Conservation (phyloP, 2,888 invertebrate species). For the Bombylius major region DNA sequence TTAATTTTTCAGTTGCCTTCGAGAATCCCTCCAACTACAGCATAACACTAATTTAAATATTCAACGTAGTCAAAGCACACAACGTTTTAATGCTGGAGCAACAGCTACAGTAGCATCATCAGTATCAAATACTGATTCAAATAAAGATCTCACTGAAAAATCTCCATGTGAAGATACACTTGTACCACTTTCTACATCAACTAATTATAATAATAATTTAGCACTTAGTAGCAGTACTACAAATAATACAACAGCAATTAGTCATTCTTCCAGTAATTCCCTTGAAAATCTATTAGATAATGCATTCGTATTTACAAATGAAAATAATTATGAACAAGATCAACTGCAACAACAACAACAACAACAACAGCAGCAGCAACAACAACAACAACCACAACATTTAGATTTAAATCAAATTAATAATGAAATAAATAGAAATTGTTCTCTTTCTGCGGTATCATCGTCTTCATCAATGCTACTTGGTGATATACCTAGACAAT, state of each 20-base stretch:
- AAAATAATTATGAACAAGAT: slow-evolving; percentile 13
- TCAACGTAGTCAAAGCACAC: slow-evolving; percentile 37
- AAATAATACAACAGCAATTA: not conserved
- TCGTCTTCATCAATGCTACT: not conserved
- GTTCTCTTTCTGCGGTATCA: slow-evolving; percentile 5
- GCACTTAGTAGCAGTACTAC: not conserved
- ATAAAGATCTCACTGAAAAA: slow-evolving; percentile 15
- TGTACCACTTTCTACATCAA: not conserved
- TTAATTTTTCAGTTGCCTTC: slow-evolving; percentile 26
- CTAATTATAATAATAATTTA: not conserved
- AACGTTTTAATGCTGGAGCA: slow-evolving; percentile 24
- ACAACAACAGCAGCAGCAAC: slow-evolving; percentile 14
- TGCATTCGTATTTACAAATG: not conserved
- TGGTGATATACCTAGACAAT: slow-evolving; percentile 12
- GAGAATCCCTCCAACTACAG: slow-evolving; percentile 35
- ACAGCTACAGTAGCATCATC: not conserved
- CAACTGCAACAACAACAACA: slow-evolving; percentile 19
- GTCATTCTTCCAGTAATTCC: not conserved
- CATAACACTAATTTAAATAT: slow-evolving; percentile 37
- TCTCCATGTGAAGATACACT: slow-evolving; percentile 15
- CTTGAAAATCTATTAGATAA: slow-evolving; percentile 3
- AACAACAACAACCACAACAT: slow-evolving; percentile 14
- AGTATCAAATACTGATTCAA: slow-evolving; percentile 16
- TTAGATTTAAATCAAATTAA: slow-evolving; percentile 19
- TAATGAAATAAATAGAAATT: not conserved